phyloP scores from a whole-genome alignment of 2,797 vertebrate species.

The Pseudotriccus pelzelni region DNA sequence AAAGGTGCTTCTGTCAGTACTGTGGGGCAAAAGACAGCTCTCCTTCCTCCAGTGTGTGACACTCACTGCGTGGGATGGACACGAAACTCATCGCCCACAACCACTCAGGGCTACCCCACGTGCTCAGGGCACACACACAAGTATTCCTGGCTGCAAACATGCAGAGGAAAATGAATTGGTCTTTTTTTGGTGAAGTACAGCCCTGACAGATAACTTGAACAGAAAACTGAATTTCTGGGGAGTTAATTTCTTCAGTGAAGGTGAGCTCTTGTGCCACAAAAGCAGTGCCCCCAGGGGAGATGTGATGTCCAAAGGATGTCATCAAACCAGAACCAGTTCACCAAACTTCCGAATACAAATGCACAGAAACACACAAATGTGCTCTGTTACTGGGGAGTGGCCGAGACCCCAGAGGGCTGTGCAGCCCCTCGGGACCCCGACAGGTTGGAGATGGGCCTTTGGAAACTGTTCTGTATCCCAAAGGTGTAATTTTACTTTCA shows the following conservation, averaged over 20 bases:
- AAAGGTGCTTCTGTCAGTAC: background rate
- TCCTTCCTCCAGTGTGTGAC: background rate
- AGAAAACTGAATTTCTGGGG: background rate
- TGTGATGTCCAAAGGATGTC: accelerated
- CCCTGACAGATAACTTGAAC: background rate
- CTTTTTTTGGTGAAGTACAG: background rate
- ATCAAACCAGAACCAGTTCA: background rate
- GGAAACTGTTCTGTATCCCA: background rate
- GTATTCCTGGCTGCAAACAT: background rate
- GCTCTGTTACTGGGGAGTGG: background rate
- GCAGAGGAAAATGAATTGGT: background rate
- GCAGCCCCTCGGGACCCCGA: background rate
- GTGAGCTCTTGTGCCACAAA: background rate
- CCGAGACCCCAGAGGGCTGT: background rate
- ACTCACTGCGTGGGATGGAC: background rate
- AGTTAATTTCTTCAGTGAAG: background rate
- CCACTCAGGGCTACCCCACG: accelerated
- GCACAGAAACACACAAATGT: background rate
- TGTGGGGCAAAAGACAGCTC: background rate
- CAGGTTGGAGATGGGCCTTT: background rate
- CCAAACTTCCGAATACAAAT: background rate
- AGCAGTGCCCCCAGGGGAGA: background rate
- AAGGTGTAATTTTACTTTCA: background rate
- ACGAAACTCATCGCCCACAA: background rate
- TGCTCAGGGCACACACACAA: background rate